phyloP scores from a whole-genome alignment of 2,113 vertebrate species.

The Diglossa brunneiventris region DNA sequence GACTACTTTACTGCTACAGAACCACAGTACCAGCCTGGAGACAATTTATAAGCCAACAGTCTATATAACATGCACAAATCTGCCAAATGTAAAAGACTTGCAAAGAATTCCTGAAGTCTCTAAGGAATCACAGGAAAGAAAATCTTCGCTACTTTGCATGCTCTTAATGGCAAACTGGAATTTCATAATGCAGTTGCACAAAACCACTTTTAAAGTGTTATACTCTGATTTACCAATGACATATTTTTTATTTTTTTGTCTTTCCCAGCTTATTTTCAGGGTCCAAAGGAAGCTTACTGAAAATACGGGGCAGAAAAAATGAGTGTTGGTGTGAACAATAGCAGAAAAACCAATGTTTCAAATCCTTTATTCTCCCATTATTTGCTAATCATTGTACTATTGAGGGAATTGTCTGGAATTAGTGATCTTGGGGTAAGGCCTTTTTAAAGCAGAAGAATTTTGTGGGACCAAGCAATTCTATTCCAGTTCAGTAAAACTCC shows the following conservation, averaged over 20 bases:
- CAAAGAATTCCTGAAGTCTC: slow-evolving; percentile 61
- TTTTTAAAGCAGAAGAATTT: slow-evolving; percentile 51
- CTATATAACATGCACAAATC: slow-evolving; percentile 69
- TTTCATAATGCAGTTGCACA: slow-evolving; percentile 76
- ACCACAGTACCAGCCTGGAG: slow-evolving; percentile 95
- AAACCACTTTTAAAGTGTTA: slow-evolving; percentile 81
- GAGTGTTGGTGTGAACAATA: slow-evolving; percentile 25
- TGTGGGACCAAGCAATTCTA: slow-evolving; percentile 76
- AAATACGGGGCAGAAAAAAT: slow-evolving; percentile 22
- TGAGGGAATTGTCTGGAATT: slow-evolving; percentile 34
- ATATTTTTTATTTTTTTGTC: slow-evolving; percentile 38
- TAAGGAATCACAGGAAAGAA: slow-evolving; percentile 73
- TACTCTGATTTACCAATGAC: slow-evolving; percentile 74
- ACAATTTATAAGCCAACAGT: slow-evolving; percentile 87
- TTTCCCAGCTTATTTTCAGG: slow-evolving; percentile 65
- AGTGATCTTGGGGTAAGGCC: neutral
- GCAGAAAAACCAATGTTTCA: slow-evolving; percentile 12
- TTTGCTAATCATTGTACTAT: slow-evolving; percentile 6
- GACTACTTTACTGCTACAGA: slow-evolving; percentile 97
- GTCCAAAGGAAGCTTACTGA: slow-evolving; percentile 72
- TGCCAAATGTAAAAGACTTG: slow-evolving; percentile 75
- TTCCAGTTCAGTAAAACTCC: slow-evolving; percentile 60
- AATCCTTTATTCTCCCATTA: slow-evolving; percentile 29
- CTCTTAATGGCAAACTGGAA: slow-evolving; percentile 81
- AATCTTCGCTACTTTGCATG: slow-evolving; percentile 73